Base-by-base conservation (phyloP, 1,140 invertebrate species). In the Arctopsyche grandis region DNA sequence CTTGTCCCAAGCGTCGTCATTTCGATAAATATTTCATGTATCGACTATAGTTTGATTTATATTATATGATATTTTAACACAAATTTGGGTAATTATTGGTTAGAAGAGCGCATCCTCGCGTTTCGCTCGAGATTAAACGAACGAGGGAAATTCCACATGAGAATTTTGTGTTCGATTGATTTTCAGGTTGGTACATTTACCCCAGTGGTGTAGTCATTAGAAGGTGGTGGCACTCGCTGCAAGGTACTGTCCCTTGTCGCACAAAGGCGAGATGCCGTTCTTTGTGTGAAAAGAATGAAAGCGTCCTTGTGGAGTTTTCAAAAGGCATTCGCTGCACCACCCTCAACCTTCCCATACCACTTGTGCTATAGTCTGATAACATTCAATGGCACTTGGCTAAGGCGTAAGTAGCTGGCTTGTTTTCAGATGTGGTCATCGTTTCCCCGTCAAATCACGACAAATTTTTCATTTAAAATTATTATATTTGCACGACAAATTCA, bases 251-350 rank as follows among this genome's bases (percentile, higher is more conserved):
- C 46, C 69, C 26, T 74, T 74, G 26, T 76, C 22, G 19, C 56
- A 76, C 56, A 63, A 76, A 63, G 26, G 56, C 56, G 16, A 63
- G 56, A 76, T 21, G 24, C 58, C 29, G 56, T 16, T 26, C 74
- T 76, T 76, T 76, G 74, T 76, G 56, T 76, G 38, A 16, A 48
- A 44, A 46, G 74, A 76, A 76, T 76, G 74, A 63, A 63, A 76
- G 74, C 74, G 19, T 76, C 43, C 56, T 60, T 63, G 74, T 63
- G 29, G 43, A 76, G 74, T 76, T 76, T 66, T 76, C 24, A 76
- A 76, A 76, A 76, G 74, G 74, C 74, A 63, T 60, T 76, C 74
- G 74, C 74, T 76, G 74, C 74, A 76, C 48, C 74, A 76, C 22
- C 56, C 74, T 12, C 52, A 56, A 19, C 71, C 46, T 46, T 22